Conservation (phyloP, 2,888 invertebrate species). For the Esperia sulphurella region DNA sequence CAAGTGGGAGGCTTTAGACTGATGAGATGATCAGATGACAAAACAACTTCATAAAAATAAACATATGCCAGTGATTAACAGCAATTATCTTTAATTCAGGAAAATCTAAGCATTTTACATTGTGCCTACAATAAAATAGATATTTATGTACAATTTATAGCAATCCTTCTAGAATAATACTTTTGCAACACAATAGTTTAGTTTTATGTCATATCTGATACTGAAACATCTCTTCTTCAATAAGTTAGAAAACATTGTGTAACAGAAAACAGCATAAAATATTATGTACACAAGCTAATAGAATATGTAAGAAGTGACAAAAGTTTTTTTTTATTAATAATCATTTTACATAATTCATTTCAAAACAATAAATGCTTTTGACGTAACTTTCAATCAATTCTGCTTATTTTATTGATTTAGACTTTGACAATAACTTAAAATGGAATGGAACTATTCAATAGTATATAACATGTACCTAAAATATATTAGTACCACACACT, state of each 20-base stretch:
- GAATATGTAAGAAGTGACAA: no score
- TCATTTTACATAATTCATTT: neutral
- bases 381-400: neutral
- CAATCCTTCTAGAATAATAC: conserved; percentile 27
- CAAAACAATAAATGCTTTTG: conserved; percentile 10
- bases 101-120: conserved; percentile 65
- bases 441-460: conserved; percentile 67
- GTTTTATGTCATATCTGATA: neutral
- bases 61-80: conserved; percentile 29
- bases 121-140: conserved; percentile 46
- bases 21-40: no score
- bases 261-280: no score
- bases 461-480: conserved; percentile 37
- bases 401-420: conserved; percentile 1
- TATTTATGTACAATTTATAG: conserved; percentile 49
- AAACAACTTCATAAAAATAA: neutral
- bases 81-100: conserved; percentile 63
- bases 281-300: no score
- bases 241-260: no score
- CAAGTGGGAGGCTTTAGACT: no score
- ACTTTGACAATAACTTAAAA: conserved; percentile 39
- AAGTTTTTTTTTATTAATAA: no score
- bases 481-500: conserved; percentile 42
- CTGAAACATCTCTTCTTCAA: no score
- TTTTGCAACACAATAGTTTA: conserved; percentile 17